Conservation (phyloP, 2,888 invertebrate genomes). For the Pomacea canaliculata region DNA sequence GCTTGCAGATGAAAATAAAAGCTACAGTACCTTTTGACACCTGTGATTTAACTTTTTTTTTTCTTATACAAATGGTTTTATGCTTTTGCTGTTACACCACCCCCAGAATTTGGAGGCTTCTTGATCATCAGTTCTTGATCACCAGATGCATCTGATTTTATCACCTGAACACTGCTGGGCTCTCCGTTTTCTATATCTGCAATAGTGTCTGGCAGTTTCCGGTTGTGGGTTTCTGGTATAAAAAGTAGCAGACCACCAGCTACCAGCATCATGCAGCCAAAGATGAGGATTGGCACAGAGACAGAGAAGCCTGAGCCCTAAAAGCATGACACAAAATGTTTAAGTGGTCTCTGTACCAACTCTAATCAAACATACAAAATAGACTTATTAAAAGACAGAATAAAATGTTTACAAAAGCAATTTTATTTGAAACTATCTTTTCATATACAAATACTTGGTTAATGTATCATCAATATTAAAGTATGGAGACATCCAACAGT, state of each 20-base stretch:
- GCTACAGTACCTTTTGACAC: too few relatives aligned
- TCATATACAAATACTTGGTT: too few relatives aligned
- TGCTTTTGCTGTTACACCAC: too few relatives aligned
- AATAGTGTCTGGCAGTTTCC: constrained; percentile 57
- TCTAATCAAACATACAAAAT: too few relatives aligned
- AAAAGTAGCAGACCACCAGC: constrained; percentile 47
- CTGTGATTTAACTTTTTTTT: too few relatives aligned
- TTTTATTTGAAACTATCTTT: too few relatives aligned
- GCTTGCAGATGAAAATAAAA: too few relatives aligned
- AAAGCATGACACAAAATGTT: background rate
- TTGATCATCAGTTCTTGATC: constrained; percentile 5
- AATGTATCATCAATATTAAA: too few relatives aligned
- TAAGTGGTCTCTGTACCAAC: too few relatives aligned
- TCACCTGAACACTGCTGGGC: background rate
- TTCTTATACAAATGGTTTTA: too few relatives aligned
- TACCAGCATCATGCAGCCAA: constrained; percentile 50
- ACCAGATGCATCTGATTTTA: background rate
- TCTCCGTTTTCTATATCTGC: constrained; percentile 42
- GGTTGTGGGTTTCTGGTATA: constrained; percentile 55
- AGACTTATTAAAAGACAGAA: constrained; percentile 31
- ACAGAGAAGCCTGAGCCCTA: constrained; percentile 21
- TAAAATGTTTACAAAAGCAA: constrained; percentile 31
- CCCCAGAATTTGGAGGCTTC: background rate
- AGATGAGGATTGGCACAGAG: constrained; percentile 48
- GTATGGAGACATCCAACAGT: too few relatives aligned